Evolutionary conservation across 2,888 invertebrate genomes (phyloP), one percentile per base, ranked within the genome.

Genomic region (Carcina quercana): DNA sequence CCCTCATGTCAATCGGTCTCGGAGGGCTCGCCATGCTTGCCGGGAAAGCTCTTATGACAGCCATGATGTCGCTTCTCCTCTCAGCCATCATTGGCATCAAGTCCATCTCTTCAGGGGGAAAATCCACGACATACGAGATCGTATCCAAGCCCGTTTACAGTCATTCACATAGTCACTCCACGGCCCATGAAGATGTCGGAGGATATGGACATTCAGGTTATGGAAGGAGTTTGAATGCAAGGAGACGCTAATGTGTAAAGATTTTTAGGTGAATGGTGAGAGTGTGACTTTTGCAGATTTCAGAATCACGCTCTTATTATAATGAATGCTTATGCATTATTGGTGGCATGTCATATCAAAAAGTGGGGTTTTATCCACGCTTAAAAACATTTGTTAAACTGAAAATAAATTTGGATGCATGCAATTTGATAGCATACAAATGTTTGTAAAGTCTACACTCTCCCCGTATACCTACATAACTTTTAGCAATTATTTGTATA

Each of bases 1-100:
- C 92, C 1, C 60, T 93, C 1, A 87, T 92, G 66, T 91, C 93
- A 0, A 59, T 94, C 17, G 93, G 90, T 6, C 69, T 93, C 30
- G 92, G 92, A 7, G 92, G 89, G 0, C 71, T 94, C 2, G 93
- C 94, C 0, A 75, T 92, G 28, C 79, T 94, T 20, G 94, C 94
- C 5, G 94, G 94, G 6, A 94, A 94, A 63, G 94, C 94, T 0
- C 62, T 94, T 11, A 91, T 94, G 90, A 91, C 93, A 0, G 92
- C 91, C 1, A 62, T 94, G 34, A 90, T 94, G 87, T 93, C 94
- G 0, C 79, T 94, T 1, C 87, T 93, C 44, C 72, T 94, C 0
- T 92, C 94, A 0, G 91, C 90, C 0, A 89, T 93, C 39, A 86
- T 93, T 34, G 93, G 93, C 0, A 73, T 94, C 34, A 93, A 93